Conservation (phyloP, 2,797 vertebrate genomes). For the Trichosurus vulpecula region DNA sequence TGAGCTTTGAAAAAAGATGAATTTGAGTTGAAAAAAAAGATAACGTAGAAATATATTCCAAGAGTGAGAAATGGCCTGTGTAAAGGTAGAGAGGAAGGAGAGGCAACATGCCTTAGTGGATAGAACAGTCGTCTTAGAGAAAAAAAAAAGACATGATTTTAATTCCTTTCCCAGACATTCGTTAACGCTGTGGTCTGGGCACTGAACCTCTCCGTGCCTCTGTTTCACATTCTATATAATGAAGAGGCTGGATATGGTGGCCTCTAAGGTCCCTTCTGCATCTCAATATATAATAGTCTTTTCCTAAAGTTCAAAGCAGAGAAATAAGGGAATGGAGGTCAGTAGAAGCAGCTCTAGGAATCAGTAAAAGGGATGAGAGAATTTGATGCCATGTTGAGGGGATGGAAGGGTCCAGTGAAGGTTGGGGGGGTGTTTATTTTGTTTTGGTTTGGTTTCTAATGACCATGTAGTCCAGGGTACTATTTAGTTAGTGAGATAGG, state of each 20-base stretch:
- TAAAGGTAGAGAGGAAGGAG: background rate
- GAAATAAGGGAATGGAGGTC: background rate
- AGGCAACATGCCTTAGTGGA: background rate
- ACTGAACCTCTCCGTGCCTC: background rate
- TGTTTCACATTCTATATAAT: background rate
- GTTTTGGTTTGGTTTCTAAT: background rate
- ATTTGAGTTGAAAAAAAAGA: background rate
- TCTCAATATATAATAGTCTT: background rate
- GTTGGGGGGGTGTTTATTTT: background rate
- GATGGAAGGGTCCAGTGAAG: background rate
- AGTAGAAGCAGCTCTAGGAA: background rate
- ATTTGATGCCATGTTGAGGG: no score
- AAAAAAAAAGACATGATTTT: background rate
- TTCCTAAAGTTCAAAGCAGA: background rate
- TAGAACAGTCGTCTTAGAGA: background rate
- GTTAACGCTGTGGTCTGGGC: background rate
- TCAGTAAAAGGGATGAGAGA: no score
- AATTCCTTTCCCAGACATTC: background rate
- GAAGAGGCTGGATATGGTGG: background rate
- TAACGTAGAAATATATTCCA: background rate
- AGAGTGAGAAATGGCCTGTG: background rate
- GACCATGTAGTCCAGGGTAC: background rate
- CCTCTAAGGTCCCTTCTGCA: background rate
- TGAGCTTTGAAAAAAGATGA: background rate
- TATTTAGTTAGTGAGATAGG: background rate